These are phyloP conservation scores for Drosophila repleta DNA, from an alignment of 1,140 invertebrate species.

Conservation along the genomic window DNA sequence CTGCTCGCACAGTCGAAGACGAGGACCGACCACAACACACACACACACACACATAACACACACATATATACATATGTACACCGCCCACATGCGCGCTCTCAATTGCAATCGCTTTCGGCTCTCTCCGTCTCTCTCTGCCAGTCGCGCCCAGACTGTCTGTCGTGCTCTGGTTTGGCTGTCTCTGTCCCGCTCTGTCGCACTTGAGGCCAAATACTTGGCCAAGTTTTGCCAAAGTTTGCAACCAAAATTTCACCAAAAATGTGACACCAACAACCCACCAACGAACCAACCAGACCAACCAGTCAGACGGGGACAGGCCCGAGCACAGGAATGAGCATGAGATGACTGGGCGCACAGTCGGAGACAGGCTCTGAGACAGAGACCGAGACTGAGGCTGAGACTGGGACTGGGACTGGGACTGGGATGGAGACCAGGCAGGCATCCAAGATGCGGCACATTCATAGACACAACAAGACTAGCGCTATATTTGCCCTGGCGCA, in stretches of 20 bases:
- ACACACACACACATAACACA: conserved; percentile 16
- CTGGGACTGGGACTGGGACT: conserved; percentile 1
- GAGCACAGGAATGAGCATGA: background rate
- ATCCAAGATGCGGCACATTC: conserved; percentile 8
- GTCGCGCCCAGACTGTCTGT: conserved; percentile 8
- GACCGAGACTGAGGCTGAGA: conserved; percentile 2
- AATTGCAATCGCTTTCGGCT: conserved; percentile 33
- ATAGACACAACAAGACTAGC: conserved; percentile 1
- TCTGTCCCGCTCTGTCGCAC: conserved; percentile 60
- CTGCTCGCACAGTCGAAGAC: conserved; percentile 4
- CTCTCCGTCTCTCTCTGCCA: conserved; percentile 1
- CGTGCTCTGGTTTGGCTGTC: conserved; percentile 8
- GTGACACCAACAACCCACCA: conserved; percentile 81
- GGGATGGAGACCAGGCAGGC: background rate
- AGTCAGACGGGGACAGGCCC: conserved; percentile 36
- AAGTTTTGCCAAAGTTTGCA: conserved; percentile 82
- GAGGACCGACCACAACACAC: conserved; percentile 4
- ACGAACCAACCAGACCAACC: conserved; percentile 69
- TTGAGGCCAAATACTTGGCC: conserved; percentile 80
- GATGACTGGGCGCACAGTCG: background rate
- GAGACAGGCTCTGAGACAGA: background rate
- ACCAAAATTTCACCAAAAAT: conserved; percentile 82
- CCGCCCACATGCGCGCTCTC: conserved; percentile 50
- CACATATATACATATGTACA: conserved; percentile 34
- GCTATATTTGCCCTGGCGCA: conserved; percentile 39